Base-by-base conservation (phyloP, 2,888 invertebrate species). In the Leptinotarsa tumamoca region DNA sequence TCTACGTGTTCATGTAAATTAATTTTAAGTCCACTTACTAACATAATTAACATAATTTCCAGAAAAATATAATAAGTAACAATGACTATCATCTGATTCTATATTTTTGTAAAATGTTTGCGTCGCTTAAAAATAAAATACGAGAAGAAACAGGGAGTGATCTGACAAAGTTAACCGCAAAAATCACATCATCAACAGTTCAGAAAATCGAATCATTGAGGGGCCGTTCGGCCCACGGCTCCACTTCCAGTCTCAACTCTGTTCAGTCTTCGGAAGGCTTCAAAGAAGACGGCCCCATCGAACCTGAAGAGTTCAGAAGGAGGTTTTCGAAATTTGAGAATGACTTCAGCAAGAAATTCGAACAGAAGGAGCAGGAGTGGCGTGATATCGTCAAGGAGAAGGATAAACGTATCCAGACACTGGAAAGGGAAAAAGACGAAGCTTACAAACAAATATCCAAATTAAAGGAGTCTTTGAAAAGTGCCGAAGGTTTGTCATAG, bases 131-230 rank as follows among this genome's bases (percentile, higher is more conserved):
- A 89, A 96, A 95, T 89, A 96, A 96, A 90, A 96, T 96, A 83
- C 94, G 94, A 83, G 95, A 96, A 87, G 96, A 96, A 90, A 95
- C 95, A 80, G 96, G 96, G 69, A 95, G 92, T 87, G 95, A 96
- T 88, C 90, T 95, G 74, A 87, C 88, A 7, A 89, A 89, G 82
- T 80, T 89, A 78, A 89, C 88, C 58, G 85, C 88, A 49, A 89
- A 89, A 84, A 87, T 89, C 68, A 87, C 88, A 10, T 87, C 91
- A 87, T 87, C 88, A 87, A 84, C 91, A 86, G 84, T 89, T 86
- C 89, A 91, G 89, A 86, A 89, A 89, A 81, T 90, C 86, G 84
- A 90, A 87, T 87, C 88, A 4, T 81, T 89, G 51, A 84, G 88
- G 33, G 89, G 89, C 3, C 85, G 87, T 67, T 90, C 90, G 10